A percentile compares a stretch with the other conserved stretches of the same genome.
Evolutionary conservation across 2,888 invertebrate genomes (phyloP).

Genomic region (Eilema depressum): DNA sequence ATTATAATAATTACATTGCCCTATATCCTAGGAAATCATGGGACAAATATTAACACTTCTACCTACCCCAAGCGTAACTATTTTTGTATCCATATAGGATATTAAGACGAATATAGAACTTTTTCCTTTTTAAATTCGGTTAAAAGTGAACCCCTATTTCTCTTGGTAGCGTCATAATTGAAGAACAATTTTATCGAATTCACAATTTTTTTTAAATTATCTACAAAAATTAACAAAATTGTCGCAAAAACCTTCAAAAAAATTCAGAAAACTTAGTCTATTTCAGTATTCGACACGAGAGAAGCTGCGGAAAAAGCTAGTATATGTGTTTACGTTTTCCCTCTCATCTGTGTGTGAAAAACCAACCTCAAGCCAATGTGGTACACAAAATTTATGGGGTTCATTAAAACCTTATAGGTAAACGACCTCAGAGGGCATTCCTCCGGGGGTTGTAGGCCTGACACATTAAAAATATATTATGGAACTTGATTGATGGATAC

Average conservation of each 20-base stretch:
- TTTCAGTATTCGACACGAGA: neutral
- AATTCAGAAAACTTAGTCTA: neutral
- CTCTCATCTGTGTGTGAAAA: neutral
- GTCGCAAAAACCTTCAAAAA: neutral
- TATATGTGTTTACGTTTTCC: neutral
- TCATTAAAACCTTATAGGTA: slow-evolving; percentile 36
- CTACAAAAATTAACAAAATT: too few relatives aligned
- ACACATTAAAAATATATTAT: slow-evolving; percentile 21
- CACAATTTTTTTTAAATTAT: too few relatives aligned
- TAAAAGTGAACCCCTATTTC: too few relatives aligned
- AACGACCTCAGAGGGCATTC: slow-evolving; percentile 34
- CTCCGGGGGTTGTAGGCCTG: slow-evolving; percentile 37
- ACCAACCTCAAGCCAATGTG: slow-evolving; percentile 10
- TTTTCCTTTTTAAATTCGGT: too few relatives aligned
- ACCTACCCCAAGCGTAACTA: too few relatives aligned
- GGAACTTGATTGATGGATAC: slow-evolving; percentile 5
- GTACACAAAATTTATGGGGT: slow-evolving; percentile 34
- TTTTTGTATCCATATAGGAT: too few relatives aligned
- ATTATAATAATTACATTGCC: too few relatives aligned
- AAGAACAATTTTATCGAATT: too few relatives aligned
- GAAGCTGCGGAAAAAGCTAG: neutral
- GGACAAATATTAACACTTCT: too few relatives aligned
- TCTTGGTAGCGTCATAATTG: too few relatives aligned
- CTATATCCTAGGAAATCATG: too few relatives aligned
- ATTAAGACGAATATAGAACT: too few relatives aligned